Evolutionary conservation across 2,113 vertebrate genomes (phyloP).

Genomic region (Brachirus orientalis): DNA sequence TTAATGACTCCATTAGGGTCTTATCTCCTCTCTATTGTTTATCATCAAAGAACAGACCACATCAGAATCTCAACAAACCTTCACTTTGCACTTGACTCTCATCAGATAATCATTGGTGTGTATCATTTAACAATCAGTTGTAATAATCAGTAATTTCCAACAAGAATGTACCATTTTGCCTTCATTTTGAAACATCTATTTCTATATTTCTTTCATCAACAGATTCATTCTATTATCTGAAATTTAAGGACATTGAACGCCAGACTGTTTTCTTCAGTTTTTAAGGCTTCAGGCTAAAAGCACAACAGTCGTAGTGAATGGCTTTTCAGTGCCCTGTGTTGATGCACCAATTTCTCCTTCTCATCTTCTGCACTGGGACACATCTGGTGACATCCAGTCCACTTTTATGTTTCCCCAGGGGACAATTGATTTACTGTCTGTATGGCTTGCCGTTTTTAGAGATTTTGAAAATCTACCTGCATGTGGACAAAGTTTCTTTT

Average conservation of each 20-base stretch:
- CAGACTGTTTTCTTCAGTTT: constrained; percentile 28
- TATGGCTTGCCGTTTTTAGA: constrained; percentile 63
- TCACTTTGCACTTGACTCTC: constrained; percentile 8
- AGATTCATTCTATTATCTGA: neutral
- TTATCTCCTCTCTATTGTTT: constrained; percentile 44
- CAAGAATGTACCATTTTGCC: neutral
- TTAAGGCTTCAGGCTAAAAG: constrained; percentile 41
- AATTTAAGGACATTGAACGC: constrained; percentile 21
- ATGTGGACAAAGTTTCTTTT: neutral
- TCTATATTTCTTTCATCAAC: neutral
- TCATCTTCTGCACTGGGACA: constrained; percentile 72
- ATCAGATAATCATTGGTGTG: constrained; percentile 21
- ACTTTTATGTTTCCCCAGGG: constrained; percentile 61
- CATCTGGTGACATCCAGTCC: constrained; percentile 68
- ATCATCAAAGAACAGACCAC: constrained; percentile 44
- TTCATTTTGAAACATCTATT: neutral
- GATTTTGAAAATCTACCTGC: constrained; percentile 59
- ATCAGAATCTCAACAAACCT: constrained; percentile 31
- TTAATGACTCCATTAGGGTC: constrained; percentile 68
- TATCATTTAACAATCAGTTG: constrained; percentile 23
- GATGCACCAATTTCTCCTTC: constrained; percentile 78
- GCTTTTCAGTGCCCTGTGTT: constrained; percentile 56
- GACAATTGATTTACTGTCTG: constrained; percentile 75
- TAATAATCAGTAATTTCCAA: neutral
- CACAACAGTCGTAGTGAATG: constrained; percentile 33